Conservation (phyloP, 2,888 invertebrate species). For the Onthophagus sagittarius region DNA sequence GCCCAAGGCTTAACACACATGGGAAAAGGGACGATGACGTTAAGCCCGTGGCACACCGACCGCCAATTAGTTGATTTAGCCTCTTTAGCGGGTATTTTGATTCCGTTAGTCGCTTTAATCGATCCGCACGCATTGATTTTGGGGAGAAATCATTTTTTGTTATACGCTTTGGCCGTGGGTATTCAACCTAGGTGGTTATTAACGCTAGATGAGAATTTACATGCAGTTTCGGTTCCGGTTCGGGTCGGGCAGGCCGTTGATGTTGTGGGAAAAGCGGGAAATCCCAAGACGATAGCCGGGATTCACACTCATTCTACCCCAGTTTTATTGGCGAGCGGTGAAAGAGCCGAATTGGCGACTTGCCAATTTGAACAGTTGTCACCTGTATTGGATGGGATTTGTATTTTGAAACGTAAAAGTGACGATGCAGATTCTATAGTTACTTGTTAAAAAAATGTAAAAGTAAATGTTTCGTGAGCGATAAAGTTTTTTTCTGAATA, state of each 20-base stretch:
- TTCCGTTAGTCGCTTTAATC: conserved; percentile 38
- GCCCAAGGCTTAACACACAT: conserved; percentile 96
- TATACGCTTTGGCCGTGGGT: conserved; percentile 90
- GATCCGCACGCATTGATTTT: conserved; percentile 56
- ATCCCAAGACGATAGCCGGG: conserved; percentile 98
- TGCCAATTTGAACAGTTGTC: conserved; percentile 91
- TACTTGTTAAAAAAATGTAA: background rate
- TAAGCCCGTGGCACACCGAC: conserved; percentile 95
- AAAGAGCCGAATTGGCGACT: conserved; percentile 95
- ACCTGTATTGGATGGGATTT: conserved; percentile 97
- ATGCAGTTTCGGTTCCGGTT: conserved; percentile 87
- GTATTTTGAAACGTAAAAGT: conserved; percentile 86
- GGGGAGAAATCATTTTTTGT: conserved; percentile 89
- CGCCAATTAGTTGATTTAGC: conserved; percentile 89
- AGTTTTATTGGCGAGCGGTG: conserved; percentile 90
- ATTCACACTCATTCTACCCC: conserved; percentile 99
- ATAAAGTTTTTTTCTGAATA: too few species aligned
- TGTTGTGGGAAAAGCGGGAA: conserved; percentile 98
- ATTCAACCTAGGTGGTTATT: conserved; percentile 99
- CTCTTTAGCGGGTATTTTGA: conserved; percentile 68
- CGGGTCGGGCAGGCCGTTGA: conserved; percentile 94
- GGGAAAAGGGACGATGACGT: conserved; percentile 95
- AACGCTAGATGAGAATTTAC: conserved; percentile 90
- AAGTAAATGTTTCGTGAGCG: too few species aligned
- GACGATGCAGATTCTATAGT: conserved; percentile 21